Evolutionary conservation across 2,113 vertebrate species (phyloP).

Genomic region (Sula dactylatra): DNA sequence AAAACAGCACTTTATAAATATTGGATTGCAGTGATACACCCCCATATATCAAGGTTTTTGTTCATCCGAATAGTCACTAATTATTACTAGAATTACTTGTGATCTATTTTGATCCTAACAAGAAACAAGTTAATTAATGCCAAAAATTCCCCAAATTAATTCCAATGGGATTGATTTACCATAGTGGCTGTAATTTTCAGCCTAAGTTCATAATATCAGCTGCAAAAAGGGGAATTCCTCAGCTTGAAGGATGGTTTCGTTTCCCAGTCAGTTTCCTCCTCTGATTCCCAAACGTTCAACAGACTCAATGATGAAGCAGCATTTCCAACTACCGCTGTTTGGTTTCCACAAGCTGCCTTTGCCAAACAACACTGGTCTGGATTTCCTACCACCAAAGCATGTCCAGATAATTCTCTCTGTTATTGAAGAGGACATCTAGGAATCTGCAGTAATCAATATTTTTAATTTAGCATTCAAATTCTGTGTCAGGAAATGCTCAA

Average conservation of each 20-base stretch:
- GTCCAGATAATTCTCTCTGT: not conserved
- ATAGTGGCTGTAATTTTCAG: not conserved
- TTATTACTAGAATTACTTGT: not conserved
- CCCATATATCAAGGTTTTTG: not conserved
- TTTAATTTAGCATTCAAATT: not conserved
- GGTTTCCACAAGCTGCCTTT: not conserved
- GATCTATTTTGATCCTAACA: constrained; percentile 2
- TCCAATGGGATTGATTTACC: not conserved
- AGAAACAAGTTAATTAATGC: not conserved
- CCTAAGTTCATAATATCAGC: not conserved
- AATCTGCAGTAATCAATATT: not conserved
- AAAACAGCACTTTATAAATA: not conserved
- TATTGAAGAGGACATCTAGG: not conserved
- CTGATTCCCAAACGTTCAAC: not conserved
- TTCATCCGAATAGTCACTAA: not conserved
- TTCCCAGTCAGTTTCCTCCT: not conserved
- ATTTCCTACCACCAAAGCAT: not conserved
- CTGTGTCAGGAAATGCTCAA: not conserved
- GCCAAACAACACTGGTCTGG: not conserved
- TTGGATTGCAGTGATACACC: not conserved
- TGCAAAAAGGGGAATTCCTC: not conserved
- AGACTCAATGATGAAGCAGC: not conserved
- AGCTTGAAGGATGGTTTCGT: not conserved
- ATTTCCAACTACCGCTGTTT: not conserved
- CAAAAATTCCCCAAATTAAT: not conserved